phyloP scores from a whole-genome alignment of 2,797 vertebrate species.

The Enteromius argenteus region DNA sequence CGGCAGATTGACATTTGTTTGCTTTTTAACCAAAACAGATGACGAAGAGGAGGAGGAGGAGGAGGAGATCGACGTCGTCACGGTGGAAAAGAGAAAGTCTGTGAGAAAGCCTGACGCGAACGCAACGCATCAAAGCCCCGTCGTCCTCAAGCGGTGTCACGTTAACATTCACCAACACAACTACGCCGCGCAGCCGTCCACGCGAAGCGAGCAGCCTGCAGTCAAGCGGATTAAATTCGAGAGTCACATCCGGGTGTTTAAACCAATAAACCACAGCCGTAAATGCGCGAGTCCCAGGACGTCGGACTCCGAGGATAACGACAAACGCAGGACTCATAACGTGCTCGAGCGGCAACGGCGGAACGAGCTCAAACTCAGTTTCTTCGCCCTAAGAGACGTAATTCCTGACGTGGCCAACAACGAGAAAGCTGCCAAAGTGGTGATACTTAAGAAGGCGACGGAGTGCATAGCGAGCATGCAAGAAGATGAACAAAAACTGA shows the following conservation, averaged over 20 bases:
- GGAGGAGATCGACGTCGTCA: conserved; percentile 89
- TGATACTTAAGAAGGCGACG: conserved; percentile 89
- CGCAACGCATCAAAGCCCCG: conserved; percentile 78
- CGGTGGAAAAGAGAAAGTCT: conserved; percentile 81
- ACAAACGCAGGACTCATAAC: conserved; percentile 91
- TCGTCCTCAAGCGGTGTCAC: conserved; percentile 89
- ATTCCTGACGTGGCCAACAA: conserved; percentile 89
- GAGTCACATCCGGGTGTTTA: conserved; percentile 76
- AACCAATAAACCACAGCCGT: conserved; percentile 85
- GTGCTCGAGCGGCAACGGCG: conserved; percentile 92
- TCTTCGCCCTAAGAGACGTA: conserved; percentile 86
- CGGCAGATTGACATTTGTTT: neutral
- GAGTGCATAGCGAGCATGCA: conserved; percentile 83
- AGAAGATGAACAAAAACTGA: conserved; percentile 83
- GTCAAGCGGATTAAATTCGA: conserved; percentile 84
- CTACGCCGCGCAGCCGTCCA: conserved; percentile 86
- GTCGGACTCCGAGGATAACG: conserved; percentile 84
- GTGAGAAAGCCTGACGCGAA: conserved; percentile 72
- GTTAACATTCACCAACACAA: conserved; percentile 92
- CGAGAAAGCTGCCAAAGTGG: conserved; percentile 88
- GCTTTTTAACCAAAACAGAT: conserved; percentile 46
- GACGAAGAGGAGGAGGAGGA: conserved; percentile 67
- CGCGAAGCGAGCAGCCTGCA: conserved; percentile 77
- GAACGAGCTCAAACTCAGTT: conserved; percentile 89
- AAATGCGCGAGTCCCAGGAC: conserved; percentile 85